Base-by-base conservation (phyloP, 2,113 vertebrate genomes). In the Mugil cephalus region DNA sequence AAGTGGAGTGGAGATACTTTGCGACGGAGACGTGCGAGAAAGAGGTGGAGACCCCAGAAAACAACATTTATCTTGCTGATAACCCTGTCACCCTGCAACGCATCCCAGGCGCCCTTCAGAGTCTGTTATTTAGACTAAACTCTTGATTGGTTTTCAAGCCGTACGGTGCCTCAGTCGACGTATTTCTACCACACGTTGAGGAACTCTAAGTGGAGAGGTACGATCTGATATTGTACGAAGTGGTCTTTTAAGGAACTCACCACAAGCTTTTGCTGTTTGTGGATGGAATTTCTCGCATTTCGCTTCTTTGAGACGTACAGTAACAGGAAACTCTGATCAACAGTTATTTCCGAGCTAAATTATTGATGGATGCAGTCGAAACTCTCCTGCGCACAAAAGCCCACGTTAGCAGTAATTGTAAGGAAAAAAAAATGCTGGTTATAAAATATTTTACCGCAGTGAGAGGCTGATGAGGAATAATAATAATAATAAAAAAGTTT, bases 51-150 rank as follows among this genome's bases (percentile, higher is more conserved):
- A 84, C 52, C 73, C 35, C 6, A 64, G 71, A 86, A 86, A 87
- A 81, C 71, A 84, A 61, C 79, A 86, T 79, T 79, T 86, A 74
- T 80, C 73, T 82, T 62, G 51, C 14, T 50, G 73, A 78, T 77
- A 83, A 89, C 64, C 71, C 59, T 18, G 24, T 48, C 64, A 69
- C 52, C 63, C 69, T 55, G 4, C 58, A 40, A 45, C 21, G 12
- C 50, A 74, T 58, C 64, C 52, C 30, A 12, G 46, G 39, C 45
- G 65, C 58, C 42, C 55, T 70, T 66, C 53, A 67, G 59, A 71
- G 82, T 80, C 40, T 19, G 35, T 65, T 77, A 62, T 56, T 52
- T 68, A 65, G 42, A 50, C 19, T 39, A 14, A 53, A 43, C 45
- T 52, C 10, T 50, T 61, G 15, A 6, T 65, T 8, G 19, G 42